These are phyloP conservation scores for Python bivittatus DNA, from an alignment of 2,113 vertebrate species.

Conservation along the genomic window DNA sequence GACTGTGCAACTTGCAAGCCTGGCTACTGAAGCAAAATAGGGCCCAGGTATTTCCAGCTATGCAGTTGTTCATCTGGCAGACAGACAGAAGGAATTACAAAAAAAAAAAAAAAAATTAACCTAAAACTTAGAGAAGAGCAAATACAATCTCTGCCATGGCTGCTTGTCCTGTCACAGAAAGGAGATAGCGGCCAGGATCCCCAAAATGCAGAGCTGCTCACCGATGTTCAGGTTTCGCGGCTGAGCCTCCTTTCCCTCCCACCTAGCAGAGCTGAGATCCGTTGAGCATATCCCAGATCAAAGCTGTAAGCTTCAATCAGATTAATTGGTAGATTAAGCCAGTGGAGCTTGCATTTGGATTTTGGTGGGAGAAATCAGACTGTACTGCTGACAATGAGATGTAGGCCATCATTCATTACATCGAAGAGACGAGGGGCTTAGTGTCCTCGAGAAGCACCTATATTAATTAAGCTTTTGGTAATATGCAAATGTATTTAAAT, in stretches of 20 bases:
- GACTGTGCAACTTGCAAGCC: too few relatives aligned
- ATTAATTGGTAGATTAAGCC: background rate
- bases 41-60: too few relatives aligned
- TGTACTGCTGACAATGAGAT: background rate
- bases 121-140: too few relatives aligned
- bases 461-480: background rate
- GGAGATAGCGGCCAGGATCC: too few relatives aligned
- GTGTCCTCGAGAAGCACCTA: background rate
- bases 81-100: too few relatives aligned
- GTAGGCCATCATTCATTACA: background rate
- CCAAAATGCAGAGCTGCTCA: background rate
- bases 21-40: too few relatives aligned
- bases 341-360: background rate
- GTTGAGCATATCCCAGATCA: background rate
- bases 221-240: background rate
- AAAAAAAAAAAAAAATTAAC: too few relatives aligned
- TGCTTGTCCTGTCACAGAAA: too few relatives aligned
- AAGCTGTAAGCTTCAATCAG: background rate
- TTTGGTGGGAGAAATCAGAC: background rate
- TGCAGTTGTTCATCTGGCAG: too few relatives aligned
- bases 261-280: background rate
- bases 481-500: slow-evolving; percentile 2
- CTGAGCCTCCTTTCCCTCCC: too few relatives aligned
- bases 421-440: background rate
- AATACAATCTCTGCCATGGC: too few relatives aligned